Conservation (phyloP, 2,113 vertebrate genomes). For the Bos taurus region DNA sequence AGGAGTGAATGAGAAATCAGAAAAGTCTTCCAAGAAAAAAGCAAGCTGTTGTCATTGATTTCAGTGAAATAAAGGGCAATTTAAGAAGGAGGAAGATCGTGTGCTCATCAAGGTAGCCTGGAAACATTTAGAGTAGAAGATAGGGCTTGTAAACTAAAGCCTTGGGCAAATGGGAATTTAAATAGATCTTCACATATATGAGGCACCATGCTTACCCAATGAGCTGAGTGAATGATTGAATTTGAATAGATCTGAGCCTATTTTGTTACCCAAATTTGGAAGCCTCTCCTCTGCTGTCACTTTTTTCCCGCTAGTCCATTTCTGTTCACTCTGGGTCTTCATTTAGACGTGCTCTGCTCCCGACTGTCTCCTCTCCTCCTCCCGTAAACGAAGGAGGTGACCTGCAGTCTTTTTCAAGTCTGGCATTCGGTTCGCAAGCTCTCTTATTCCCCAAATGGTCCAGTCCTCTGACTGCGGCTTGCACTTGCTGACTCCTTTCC, state of each 20-base stretch:
- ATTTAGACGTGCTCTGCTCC: not conserved
- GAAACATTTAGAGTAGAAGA: constrained; percentile 29
- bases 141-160: not conserved
- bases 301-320: not conserved
- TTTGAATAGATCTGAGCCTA: not conserved
- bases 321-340: not conserved
- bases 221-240: not conserved
- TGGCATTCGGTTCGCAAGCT: rapidly evolving
- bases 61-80: not conserved
- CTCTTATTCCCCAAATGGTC: not conserved
- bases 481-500: not conserved
- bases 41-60: not conserved
- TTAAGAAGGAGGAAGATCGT: not conserved
- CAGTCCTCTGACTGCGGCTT: not conserved
- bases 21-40: not conserved
- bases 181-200: not conserved
- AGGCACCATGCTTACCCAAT: not conserved
- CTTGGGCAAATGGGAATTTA: not conserved
- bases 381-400: no score
- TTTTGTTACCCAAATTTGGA: not conserved
- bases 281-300: not conserved
- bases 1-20: not conserved
- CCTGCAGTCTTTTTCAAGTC: not conserved
- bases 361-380: not conserved
- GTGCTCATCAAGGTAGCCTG: not conserved